These are phyloP conservation scores for Cecropterus lyciades DNA, from an alignment of 1,140 invertebrate species.

Conservation along the genomic window DNA sequence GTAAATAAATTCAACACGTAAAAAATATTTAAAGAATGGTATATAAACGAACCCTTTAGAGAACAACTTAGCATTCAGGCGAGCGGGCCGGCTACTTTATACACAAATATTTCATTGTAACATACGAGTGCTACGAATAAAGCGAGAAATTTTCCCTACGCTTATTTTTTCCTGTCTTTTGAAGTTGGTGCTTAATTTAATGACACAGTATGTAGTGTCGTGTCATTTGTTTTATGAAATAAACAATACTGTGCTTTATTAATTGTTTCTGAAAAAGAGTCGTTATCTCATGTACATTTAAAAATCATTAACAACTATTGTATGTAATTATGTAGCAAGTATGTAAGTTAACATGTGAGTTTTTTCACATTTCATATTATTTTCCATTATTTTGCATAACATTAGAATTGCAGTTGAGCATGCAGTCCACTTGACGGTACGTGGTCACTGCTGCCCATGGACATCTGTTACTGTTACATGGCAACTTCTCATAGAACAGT, in stretches of 20 bases:
- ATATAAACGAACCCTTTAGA: slow-evolving; percentile 40
- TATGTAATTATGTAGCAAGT: too few relatives aligned
- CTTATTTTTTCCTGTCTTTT: slow-evolving; percentile 46
- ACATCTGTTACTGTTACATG: too few relatives aligned
- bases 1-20: slow-evolving; percentile 21
- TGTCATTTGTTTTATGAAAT: slow-evolving; percentile 34
- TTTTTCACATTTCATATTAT: too few relatives aligned
- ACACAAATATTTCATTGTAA: slow-evolving; percentile 57
- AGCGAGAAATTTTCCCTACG: slow-evolving; percentile 46
- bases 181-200: slow-evolving; percentile 35
- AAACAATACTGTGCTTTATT: slow-evolving; percentile 9
- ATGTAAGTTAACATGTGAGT: too few relatives aligned
- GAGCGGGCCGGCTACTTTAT: slow-evolving; percentile 50
- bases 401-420: too few relatives aligned
- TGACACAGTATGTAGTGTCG: slow-evolving; percentile 16
- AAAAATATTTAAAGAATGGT: slow-evolving; percentile 25
- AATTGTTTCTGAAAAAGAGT: slow-evolving; percentile 8
- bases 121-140: slow-evolving; percentile 53
- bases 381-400: too few relatives aligned
- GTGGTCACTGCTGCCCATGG: too few relatives aligned
- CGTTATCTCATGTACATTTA: too few relatives aligned
- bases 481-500: too few relatives aligned
- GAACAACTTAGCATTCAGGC: slow-evolving; percentile 54
- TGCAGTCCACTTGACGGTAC: too few relatives aligned
- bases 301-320: too few relatives aligned